Percentiles rank a stretch among this genome's conserved stretches.
These are phyloP conservation scores for Eremophila alpestris DNA, from an alignment of 2,797 vertebrate genomes.

Conservation along the genomic window DNA sequence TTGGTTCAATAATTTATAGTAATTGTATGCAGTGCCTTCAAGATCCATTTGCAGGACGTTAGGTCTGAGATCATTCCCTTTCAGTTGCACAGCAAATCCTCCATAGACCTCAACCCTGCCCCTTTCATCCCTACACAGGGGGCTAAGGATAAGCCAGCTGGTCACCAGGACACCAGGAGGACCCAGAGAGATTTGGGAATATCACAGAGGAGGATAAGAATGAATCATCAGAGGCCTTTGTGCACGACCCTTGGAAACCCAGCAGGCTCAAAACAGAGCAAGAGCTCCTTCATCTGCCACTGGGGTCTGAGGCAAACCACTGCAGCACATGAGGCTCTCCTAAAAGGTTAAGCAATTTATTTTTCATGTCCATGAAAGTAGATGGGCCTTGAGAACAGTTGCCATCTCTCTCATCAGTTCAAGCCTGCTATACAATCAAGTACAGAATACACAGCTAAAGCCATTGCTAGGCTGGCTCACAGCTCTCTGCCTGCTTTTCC, in stretches of 20 bases:
- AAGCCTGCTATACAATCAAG: background rate
- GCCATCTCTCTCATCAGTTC: background rate
- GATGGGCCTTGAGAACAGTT: background rate
- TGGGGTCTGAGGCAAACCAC: background rate
- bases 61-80: background rate
- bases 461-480: background rate
- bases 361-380: background rate
- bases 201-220: background rate
- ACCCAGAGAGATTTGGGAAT: background rate
- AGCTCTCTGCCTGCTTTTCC: background rate
- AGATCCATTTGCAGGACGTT: background rate
- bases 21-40: background rate
- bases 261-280: background rate
- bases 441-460: background rate
- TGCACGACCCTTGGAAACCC: background rate
- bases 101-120: background rate
- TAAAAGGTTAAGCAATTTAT: conserved; percentile 11
- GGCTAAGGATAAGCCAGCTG: background rate
- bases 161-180: background rate
- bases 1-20: background rate
- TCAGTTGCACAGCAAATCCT: background rate
- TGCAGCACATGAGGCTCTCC: background rate
- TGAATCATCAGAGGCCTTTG: background rate
- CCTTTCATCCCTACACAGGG: background rate
- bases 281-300: background rate